These are phyloP conservation scores for Beroe forskalii DNA, from an alignment of 37 sponge, comb jelly and placozoan genomes.

Conservation along the genomic window DNA sequence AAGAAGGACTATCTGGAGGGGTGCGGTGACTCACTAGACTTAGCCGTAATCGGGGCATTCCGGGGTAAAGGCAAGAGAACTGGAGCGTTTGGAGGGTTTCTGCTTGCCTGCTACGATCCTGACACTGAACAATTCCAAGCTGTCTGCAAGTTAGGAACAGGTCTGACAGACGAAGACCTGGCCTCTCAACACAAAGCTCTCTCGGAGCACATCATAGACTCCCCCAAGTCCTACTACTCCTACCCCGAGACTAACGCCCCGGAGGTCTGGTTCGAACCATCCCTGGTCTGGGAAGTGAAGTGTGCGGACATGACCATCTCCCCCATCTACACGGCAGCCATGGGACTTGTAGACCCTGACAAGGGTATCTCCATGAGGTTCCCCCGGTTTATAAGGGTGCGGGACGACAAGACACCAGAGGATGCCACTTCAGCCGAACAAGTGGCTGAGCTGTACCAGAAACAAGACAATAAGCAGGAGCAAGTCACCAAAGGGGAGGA, in stretches of 20 bases:
- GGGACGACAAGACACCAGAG: constrained; percentile 95
- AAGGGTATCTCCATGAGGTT: constrained; percentile 97
- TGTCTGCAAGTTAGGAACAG: constrained; percentile 99
- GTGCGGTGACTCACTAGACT: constrained; percentile 92
- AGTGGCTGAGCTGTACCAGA: constrained; percentile 82
- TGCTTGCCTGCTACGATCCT: constrained; percentile 94
- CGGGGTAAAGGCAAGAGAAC: constrained; percentile 94
- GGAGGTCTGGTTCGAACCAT: constrained; percentile 93
- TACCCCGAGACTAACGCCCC: constrained; percentile 72
- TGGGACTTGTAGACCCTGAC: constrained; percentile 89
- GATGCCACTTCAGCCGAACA: constrained; percentile 88
- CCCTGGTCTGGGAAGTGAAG: constrained; percentile 96
- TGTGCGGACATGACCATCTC: constrained; percentile 97
- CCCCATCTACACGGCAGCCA: constrained; percentile 90
- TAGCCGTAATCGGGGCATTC: constrained; percentile 94
- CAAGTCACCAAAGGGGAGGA: not conserved
- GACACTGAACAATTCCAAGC: constrained; percentile 91
- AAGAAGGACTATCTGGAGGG: constrained; percentile 99
- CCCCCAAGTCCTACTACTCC: constrained; percentile 85
- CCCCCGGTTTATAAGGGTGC: constrained; percentile 89
- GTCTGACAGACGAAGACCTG: constrained; percentile 93
- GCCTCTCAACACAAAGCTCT: constrained; percentile 77
- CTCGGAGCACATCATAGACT: constrained; percentile 76
- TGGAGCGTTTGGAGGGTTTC: constrained; percentile 92
- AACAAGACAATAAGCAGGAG: constrained; percentile 75